Conservation (phyloP, 2,888 invertebrate species). For the Athalia circularis region DNA sequence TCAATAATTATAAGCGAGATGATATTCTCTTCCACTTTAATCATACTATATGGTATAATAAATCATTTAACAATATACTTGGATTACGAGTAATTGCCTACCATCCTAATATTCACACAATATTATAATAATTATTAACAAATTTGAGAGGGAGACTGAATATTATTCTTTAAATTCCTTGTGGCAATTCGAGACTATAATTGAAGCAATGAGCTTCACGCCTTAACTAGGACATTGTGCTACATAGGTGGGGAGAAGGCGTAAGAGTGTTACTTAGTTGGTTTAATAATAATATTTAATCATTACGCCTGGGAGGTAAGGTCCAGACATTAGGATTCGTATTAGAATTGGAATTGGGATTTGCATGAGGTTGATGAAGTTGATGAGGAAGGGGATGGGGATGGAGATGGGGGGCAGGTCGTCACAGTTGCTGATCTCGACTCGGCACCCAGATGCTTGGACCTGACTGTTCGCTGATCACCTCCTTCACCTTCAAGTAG, state of each 20-base stretch:
- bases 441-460: slow-evolving; percentile 96
- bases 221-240: slow-evolving; percentile 60
- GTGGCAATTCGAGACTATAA: slow-evolving; percentile 52
- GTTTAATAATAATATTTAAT: slow-evolving; percentile 63
- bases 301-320: slow-evolving; percentile 70
- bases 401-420: slow-evolving; percentile 75
- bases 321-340: slow-evolving; percentile 70
- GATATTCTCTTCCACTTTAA: slow-evolving; percentile 35
- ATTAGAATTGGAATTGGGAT: slow-evolving; percentile 61
- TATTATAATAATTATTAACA: slow-evolving; percentile 47
- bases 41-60: slow-evolving; percentile 32
- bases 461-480: slow-evolving; percentile 96
- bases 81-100: slow-evolving; percentile 45
- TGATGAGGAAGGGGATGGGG: slow-evolving; percentile 73
- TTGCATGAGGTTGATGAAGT: slow-evolving; percentile 56
- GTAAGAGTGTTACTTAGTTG: slow-evolving; percentile 64
- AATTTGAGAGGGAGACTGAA: slow-evolving; percentile 46
- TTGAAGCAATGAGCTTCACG: slow-evolving; percentile 48
- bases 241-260: slow-evolving; percentile 61
- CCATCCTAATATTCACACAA: slow-evolving; percentile 46
- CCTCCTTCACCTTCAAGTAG: slow-evolving; percentile 94
- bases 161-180: slow-evolving; percentile 51
- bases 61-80: slow-evolving; percentile 39
- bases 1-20: slow-evolving; percentile 20
- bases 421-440: slow-evolving; percentile 95